Conservation (phyloP, 2,888 invertebrate species). For the Troilus luridus region DNA sequence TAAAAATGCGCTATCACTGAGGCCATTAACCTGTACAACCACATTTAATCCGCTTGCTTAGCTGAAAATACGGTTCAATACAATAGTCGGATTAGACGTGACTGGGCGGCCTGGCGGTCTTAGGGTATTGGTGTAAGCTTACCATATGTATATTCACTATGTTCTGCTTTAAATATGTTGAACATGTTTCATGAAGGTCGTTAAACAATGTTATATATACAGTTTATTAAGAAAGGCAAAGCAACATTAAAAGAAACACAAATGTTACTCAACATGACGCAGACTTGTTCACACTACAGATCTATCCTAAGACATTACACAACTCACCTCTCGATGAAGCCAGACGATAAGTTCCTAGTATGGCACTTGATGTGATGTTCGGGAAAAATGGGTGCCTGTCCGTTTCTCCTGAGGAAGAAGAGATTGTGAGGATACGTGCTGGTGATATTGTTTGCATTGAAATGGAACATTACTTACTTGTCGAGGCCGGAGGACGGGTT, state of each 20-base stretch:
- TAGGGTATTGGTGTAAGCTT: too few species aligned
- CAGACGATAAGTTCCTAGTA: slow-evolving; percentile 63
- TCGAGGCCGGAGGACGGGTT: slow-evolving; percentile 63
- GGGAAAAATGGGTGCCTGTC: slow-evolving; percentile 68
- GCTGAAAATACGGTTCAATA: too few species aligned
- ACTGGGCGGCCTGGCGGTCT: too few species aligned
- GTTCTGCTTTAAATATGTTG: too few species aligned
- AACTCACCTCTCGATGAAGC: slow-evolving; percentile 63
- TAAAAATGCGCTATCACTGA: too few species aligned
- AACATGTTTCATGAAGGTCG: too few species aligned
- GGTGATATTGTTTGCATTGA: not conserved
- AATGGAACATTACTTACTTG: slow-evolving; percentile 58
- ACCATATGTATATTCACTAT: too few species aligned
- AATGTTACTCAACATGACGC: not conserved
- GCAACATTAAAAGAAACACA: not conserved
- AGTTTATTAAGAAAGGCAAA: not conserved
- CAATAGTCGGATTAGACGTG: too few species aligned
- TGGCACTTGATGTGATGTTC: slow-evolving; percentile 69
- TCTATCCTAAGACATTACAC: not conserved
- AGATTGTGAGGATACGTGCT: not conserved
- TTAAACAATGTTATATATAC: not conserved
- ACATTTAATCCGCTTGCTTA: not conserved
- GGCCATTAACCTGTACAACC: too few species aligned
- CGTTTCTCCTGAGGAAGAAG: slow-evolving; percentile 46
- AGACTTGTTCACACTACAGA: not conserved